Percentiles rank a stretch among this genome's conserved stretches.
Evolutionary conservation across 2,888 invertebrate species (phyloP).

Genomic region (Zaprionus obscuricornis): DNA sequence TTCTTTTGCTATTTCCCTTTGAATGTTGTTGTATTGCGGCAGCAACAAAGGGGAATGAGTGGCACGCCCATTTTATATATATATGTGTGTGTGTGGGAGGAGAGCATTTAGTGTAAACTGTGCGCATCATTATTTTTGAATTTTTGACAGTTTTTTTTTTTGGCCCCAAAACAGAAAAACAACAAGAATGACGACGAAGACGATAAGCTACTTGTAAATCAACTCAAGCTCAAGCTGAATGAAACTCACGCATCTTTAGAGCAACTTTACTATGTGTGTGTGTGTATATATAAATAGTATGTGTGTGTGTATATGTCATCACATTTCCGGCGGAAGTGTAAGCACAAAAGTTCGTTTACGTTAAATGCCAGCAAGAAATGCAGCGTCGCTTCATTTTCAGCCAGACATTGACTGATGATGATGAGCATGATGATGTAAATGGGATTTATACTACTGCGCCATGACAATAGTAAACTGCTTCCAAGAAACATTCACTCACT

Average conservation of each 20-base stretch:
- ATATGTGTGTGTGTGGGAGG: too few species aligned
- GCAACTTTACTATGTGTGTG: conserved; percentile 19
- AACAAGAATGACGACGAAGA: too few species aligned
- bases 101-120: conserved; percentile 64
- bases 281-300: conserved; percentile 14
- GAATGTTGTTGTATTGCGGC: conserved; percentile 14
- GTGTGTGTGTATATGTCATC: conserved; percentile 52
- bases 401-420: conserved; percentile 78
- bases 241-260: conserved; percentile 52
- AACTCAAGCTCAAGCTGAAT: conserved; percentile 48
- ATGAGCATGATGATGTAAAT: conserved; percentile 80
- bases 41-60: too few species aligned
- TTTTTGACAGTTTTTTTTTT: conserved; percentile 79
- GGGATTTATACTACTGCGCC: conserved; percentile 76
- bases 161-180: too few species aligned
- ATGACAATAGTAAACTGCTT: conserved; percentile 74
- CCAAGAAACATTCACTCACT: conserved; percentile 27
- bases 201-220: conserved; percentile 78
- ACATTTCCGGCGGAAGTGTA: conserved; percentile 79
- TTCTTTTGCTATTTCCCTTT: conserved; percentile 24
- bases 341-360: conserved; percentile 76
- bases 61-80: conserved; percentile 21
- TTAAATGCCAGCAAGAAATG: conserved; percentile 78
- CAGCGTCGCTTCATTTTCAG: conserved; percentile 72
- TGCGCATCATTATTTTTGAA: conserved; percentile 75